Base-by-base conservation (phyloP, 2,888 invertebrate genomes). In the Tenthredo amoena region DNA sequence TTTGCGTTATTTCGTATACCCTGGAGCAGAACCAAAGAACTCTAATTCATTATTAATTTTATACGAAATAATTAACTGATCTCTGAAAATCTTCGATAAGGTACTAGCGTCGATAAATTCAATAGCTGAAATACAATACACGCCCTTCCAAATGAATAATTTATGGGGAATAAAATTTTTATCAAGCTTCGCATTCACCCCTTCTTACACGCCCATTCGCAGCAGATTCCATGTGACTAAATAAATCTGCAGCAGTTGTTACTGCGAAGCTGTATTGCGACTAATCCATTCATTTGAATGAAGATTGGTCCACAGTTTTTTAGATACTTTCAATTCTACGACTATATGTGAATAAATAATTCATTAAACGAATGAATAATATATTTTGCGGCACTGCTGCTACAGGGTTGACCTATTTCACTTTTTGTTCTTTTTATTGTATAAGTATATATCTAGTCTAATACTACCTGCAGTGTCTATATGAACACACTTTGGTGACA, bases 271-370 rank as follows among this genome's bases (percentile, higher is more conserved):
- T 62, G 40, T 81, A 81, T 81, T 26, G 21, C 62, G n/a, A 37
- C 81, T 81, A 62, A 81, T 81, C 81, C 81, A 62, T 40, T 62
- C 58, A 81, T 81, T 81, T 81, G 81, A 81, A 81, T 81, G 37
- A 62, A 58, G 50, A 50, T 81, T 58, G 58, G 37, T 62, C 62
- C 77, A 15, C 37, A 62, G 81, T 43, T 81, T 62, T 81, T 37
- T 40, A 26, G 62, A 18, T 40, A 62, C 58, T 81, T 15, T 62
- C 15, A 40, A 81, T n/a, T 37, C 40, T 6, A 62, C n/a, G n/a
- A 15, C 10, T 62, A 21, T 37, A 47, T 81, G 62, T 40, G 58
- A 55, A 79, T 81, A 37, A 81, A 47, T 55, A 55, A 55, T 31
- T 18, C 3, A 55, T 26, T 50, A 21, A 50, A 50, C 47, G 12